Evolutionary conservation across 2,113 vertebrate species (phyloP), one percentile per base, ranked within the genome.

Genomic region (Ciconia stormi): DNA sequence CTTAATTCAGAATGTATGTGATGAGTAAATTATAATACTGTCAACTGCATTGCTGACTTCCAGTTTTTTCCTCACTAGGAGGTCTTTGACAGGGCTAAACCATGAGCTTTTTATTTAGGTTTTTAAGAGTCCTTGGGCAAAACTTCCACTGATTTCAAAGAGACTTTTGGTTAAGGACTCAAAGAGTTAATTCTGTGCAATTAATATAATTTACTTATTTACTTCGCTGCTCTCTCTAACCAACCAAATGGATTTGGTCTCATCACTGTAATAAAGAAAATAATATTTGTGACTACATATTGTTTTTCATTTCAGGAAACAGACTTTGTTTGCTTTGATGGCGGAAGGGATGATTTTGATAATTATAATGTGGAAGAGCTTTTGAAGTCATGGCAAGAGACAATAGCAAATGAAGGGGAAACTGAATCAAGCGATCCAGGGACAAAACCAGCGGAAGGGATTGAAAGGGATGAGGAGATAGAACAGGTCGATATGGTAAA

Each of bases 321-420:
- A 42, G 99, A 99, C 97, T 99, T 99, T 95, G 98, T 99, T 96
- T 99, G 99, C 97, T 99, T 99, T 95, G 99, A 99, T 87, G 99
- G 98, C 5, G 99, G 99, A 97, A 98, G 82, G 88, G 99, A 99
- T 97, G 98, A 98, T 94, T 99, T 99, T 98, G 97, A 99, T 86
- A 99, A 94, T 93, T 99, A 99, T 46, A 98, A 99, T 13, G 49
- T 99, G 80, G 98, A 99, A 95, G 97, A 97, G 16, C 98, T 99
- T 84, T 95, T 99, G 96, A 97, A 97, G 38, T 97, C 89, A 90
- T 96, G 92, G 62, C 90, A 96, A 91, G 91, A 95, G 65, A 94
- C 40, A 3, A 21, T 8, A 49, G 71, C 38, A 66, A 78, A 59
- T 66, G 85, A 83, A 89, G 88, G 22, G 17, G 67, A 92, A 74